Evolutionary conservation across 2,113 vertebrate genomes (phyloP), one percentile per base, ranked within the genome.

Genomic region (Chauna torquata): DNA sequence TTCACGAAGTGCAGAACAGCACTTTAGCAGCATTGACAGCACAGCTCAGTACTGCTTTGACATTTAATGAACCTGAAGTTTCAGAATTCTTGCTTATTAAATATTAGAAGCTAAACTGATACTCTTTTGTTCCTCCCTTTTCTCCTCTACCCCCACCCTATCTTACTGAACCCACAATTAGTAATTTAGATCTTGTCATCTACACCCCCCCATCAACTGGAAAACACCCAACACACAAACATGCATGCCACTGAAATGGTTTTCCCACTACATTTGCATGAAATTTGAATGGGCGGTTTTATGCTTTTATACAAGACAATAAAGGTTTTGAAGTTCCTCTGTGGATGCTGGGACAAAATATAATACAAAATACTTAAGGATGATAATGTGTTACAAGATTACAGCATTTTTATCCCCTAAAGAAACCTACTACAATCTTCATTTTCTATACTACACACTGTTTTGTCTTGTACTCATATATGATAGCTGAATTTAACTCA

Each of bases 401-500:
- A 27, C 85, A 82, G 52, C 44, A 68, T 47, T 88, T 77, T 85
- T 47, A 88, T 47, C 15, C 36, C 57, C 44, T 61, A 17, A 42
- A 57, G n/a, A 87, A 86, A 74, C 18, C 28, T 32, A 64, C 1
- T 27, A 40, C 17, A 58, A 66, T 19, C 61, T 84, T 65, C 2
- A 42, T 59, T 94, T 82, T 62, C 69, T 36, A 6, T 17, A 54
- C 1, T 2, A 1, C 34, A 74, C 0, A 0, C 23, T 11, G 30
- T 11, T 68, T 66, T 58, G 62, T 16, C 59, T 38, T 5, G 9
- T 19, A 47, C 6, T 59, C 50, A 54, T 58, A 28, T n/a, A 69
- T 0, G 1, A 64, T 2, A 75, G 47, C 28, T 18, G 23, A 50
- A 71, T 76, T 4, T 3, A 49, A 49, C 27, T 49, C 27, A 17